phyloP scores from a whole-genome alignment of 1,140 invertebrate species.

The Pseudomyrmex cubaensis region DNA sequence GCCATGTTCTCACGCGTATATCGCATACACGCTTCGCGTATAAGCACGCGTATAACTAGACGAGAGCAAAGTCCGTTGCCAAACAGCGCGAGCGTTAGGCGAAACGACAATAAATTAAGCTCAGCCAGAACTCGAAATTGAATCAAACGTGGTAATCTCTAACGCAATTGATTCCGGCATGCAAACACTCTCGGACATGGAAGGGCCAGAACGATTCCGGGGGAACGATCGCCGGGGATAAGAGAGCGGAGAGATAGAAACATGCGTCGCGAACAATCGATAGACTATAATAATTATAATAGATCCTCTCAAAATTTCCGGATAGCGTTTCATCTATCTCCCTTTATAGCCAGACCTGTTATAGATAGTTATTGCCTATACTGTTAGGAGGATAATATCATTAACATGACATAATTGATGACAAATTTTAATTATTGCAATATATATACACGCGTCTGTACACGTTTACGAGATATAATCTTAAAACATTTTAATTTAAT shows the following conservation, averaged over 20 bases:
- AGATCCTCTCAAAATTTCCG: conserved; percentile 7
- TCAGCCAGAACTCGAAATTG: conserved; percentile 75
- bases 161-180: conserved; percentile 74
- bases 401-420: conserved; percentile 1
- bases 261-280: not conserved
- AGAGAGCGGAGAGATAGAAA: conserved; percentile 25
- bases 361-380: conserved; percentile 19
- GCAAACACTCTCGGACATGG: conserved; percentile 68
- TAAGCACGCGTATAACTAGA: conserved; percentile 45
- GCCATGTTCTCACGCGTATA: conserved; percentile 46
- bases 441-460: not conserved
- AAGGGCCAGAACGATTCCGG: conserved; percentile 17
- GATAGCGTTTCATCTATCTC: conserved; percentile 27
- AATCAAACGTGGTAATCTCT: conserved; percentile 79
- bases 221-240: conserved; percentile 6
- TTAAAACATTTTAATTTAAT: not conserved
- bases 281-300: conserved; percentile 56
- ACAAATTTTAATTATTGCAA: conserved; percentile 6
- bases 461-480: not conserved
- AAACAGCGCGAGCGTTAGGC: conserved; percentile 67
- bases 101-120: conserved; percentile 78
- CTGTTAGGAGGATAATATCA: not conserved
- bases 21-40: conserved; percentile 15
- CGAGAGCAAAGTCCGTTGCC: conserved; percentile 59
- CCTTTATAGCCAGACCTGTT: conserved; percentile 8